Percentiles rank a stretch among this genome's conserved stretches.
Conservation (phyloP, 2,888 invertebrate species). For the Phengaris arion region DNA sequence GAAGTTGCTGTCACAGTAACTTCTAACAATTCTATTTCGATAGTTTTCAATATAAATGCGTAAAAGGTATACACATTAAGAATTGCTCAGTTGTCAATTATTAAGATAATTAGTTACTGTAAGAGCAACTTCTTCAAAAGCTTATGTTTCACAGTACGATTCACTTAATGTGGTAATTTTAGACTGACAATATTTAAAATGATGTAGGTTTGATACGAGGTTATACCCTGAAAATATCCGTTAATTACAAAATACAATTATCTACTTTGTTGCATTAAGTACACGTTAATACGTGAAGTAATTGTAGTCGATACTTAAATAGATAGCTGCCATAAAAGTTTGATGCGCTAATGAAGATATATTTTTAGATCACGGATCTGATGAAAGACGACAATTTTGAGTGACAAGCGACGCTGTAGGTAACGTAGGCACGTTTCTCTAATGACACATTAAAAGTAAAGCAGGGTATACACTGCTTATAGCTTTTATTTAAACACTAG, state of each 20-base stretch:
- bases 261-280: neutral
- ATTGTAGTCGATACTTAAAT: conserved; percentile 32
- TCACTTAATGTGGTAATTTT: no score
- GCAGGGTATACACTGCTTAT: conserved; percentile 25
- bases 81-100: no score
- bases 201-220: no score
- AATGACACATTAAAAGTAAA: conserved; percentile 68
- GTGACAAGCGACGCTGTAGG: conserved; percentile 75
- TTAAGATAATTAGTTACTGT: no score
- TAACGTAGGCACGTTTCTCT: conserved; percentile 65
- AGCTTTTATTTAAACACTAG: neutral
- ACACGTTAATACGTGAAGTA: neutral
- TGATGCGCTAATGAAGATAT: conserved; percentile 68
- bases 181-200: no score
- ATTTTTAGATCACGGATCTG: conserved; percentile 65
- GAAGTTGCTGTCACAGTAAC: no score
- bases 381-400: conserved; percentile 62
- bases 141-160: no score
- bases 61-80: no score
- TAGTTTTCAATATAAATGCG: no score
- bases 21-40: no score
- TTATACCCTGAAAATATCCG: neutral
- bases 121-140: no score
- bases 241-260: neutral
- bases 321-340: conserved; percentile 43